Evolutionary conservation across 2,888 invertebrate genomes (phyloP), one percentile per base, ranked within the genome.

Genomic region (Polia nebulosa): DNA sequence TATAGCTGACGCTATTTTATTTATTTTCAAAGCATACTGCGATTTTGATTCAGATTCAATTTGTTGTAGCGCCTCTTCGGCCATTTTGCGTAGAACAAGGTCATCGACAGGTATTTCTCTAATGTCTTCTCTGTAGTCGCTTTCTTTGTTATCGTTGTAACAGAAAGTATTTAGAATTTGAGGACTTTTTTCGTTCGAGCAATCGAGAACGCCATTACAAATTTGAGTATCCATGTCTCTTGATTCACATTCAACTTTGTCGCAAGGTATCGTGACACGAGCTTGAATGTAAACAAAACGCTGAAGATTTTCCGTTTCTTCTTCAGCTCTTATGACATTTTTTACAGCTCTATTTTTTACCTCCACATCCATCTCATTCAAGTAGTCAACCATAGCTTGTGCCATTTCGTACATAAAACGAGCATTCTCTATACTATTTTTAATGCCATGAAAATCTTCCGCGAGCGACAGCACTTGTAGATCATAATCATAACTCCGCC

Each of bases 191-290:
- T 92, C 86, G 51, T 93, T 89, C 0, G 91, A 91, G 58, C 88
- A 90, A 72, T 96, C 94, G 49, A 96, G 89, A 65, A 96, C 90
- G 22, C 96, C 93, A 81, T 96, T 96, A 84, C 97, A 97, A 62
- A 96, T 94, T 88, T 96, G 96, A 13, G 88, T 88, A 11, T 89
- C 79, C 45, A 86, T 82, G 32, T 92, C 90, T 55, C 88, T 88
- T 25, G 84, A 76, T 72, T 92, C 90, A 75, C 94, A 93, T 44
- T 85, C 77, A 45, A 78, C 76, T 78, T 86, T 88, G 55, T 90
- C 87, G 72, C 93, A 93, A 3, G 93, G 91, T 78, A 90, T 88
- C 8, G 80, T 78, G 41, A 93, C 87, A 62, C 86, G 87, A 32
- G 86, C 89, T 85, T 93, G 92, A 56, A 94, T 82, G 67, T 94